Percentiles rank a stretch among this genome's conserved stretches.
phyloP scores from a whole-genome alignment of 2,888 invertebrate species.

The Panopea generosa region DNA sequence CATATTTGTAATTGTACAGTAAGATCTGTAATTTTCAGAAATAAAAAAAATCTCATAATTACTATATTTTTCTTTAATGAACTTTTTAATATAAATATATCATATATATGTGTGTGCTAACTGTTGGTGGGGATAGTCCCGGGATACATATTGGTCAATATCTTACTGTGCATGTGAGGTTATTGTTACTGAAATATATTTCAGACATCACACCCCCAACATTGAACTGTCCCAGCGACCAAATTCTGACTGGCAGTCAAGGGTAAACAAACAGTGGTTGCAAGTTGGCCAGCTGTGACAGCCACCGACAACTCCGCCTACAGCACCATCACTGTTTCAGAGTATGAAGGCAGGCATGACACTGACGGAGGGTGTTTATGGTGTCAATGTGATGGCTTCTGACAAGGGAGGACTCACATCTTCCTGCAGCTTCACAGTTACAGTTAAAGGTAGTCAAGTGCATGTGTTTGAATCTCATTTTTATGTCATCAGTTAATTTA shows the following conservation, averaged over 20 bases:
- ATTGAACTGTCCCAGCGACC: conserved; percentile 64
- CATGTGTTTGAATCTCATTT: too few relatives aligned
- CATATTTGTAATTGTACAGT: too few relatives aligned
- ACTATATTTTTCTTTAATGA: too few relatives aligned
- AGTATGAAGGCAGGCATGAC: conserved; percentile 67
- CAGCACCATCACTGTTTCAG: conserved; percentile 59
- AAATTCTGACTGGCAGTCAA: conserved; percentile 49
- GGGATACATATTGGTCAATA: too few relatives aligned
- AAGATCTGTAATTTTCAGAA: too few relatives aligned
- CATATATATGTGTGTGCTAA: too few relatives aligned
- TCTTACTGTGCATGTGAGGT: too few relatives aligned
- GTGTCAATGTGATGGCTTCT: conserved; percentile 68
- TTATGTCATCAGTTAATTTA: too few relatives aligned
- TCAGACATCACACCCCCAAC: conserved; percentile 67
- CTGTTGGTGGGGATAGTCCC: too few relatives aligned
- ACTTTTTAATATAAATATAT: too few relatives aligned
- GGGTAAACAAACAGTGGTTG: conserved; percentile 63
- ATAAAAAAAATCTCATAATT: too few relatives aligned
- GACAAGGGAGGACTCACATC: conserved; percentile 58
- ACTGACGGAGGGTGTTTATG: conserved; percentile 64
- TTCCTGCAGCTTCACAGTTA: conserved; percentile 68
- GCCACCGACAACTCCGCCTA: conserved; percentile 72
- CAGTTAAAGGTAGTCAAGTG: conserved; percentile 65
- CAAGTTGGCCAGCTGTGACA: conserved; percentile 62
- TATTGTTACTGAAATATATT: too few relatives aligned